Evolutionary conservation across 2,888 invertebrate species (phyloP), one percentile per base, ranked within the genome.

Genomic region (Dynastes hyllus): DNA sequence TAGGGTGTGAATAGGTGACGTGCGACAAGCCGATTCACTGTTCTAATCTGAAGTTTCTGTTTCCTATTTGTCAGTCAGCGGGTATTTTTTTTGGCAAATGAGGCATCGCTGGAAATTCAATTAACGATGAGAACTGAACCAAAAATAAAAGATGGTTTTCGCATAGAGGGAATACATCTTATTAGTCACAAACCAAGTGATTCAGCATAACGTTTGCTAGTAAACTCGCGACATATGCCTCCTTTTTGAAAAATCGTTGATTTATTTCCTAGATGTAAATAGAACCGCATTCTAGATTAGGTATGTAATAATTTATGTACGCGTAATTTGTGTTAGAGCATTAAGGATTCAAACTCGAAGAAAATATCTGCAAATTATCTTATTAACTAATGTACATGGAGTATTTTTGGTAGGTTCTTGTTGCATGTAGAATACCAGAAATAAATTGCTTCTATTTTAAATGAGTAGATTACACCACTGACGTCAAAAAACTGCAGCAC

Each of bases 31-130:
- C 5, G n/a, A 58, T 22, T 58, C 55, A 22, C 22, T 58, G 55
- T 58, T 27, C 55, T 22, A 6, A 22, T 58, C 55, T 16, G 8
- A 27, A 8, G 22, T 58, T 58, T 58, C 55, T 58, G 55, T 58
- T 58, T 58, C 9, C 55, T 16, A 58, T 58, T 58, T 58, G 55
- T 58, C 55, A 22, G 55, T 58, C 55, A 9, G 55, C 55, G 22
- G 22, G 16, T 16, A 22, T 58, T 22, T 58, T 22, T 58, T 22
- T 58, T 58, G 55, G 55, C 55, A 58, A 58, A 16, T 16, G 16
- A 58, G 22, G 8, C 55, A 9, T 58, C 22, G 22, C n/a, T 22
- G 55, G 22, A 58, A 6, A 45, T 45, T 45, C 22, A 58, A 58
- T 58, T 16, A 16, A n/a, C 16, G 55, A 22, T 58, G 8, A 22